Conservation (phyloP, 2,113 vertebrate genomes). For the Corapipo altera region DNA sequence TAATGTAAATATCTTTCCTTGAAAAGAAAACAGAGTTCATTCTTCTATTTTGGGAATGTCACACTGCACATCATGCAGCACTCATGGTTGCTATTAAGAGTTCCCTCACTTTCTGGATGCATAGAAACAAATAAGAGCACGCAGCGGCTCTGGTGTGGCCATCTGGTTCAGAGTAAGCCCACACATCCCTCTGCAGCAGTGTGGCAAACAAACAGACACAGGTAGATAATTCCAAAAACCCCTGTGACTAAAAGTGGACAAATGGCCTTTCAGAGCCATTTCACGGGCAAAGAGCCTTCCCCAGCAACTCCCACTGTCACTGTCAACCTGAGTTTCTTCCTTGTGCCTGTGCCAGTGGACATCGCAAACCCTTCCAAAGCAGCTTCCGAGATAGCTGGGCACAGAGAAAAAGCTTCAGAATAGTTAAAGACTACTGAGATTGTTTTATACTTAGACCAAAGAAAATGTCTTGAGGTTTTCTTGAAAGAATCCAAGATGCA, state of each 20-base stretch:
- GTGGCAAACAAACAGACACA: neutral
- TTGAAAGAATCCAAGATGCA: neutral
- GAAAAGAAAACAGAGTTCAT: neutral
- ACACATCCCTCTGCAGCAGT: neutral
- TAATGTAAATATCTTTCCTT: neutral
- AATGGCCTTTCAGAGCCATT: neutral
- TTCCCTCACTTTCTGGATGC: neutral
- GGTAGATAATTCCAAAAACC: neutral
- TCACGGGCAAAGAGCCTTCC: neutral
- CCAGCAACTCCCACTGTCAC: neutral
- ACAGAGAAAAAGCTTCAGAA: neutral
- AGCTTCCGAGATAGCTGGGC: neutral
- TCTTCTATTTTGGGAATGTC: neutral
- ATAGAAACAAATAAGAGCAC: neutral
- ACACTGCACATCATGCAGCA: neutral
- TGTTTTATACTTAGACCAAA: neutral
- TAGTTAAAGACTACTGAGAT: neutral
- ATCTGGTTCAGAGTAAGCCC: neutral
- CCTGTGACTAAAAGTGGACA: accelerated
- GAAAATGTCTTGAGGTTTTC: neutral
- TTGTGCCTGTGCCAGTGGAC: neutral
- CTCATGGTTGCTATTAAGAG: neutral
- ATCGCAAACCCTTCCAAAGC: neutral
- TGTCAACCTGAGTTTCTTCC: neutral
- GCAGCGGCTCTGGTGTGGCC: neutral